A percentile compares a stretch with the other conserved stretches of the same genome.
Evolutionary conservation across 2,113 vertebrate genomes (phyloP).

Genomic region (Sturnira hondurensis): DNA sequence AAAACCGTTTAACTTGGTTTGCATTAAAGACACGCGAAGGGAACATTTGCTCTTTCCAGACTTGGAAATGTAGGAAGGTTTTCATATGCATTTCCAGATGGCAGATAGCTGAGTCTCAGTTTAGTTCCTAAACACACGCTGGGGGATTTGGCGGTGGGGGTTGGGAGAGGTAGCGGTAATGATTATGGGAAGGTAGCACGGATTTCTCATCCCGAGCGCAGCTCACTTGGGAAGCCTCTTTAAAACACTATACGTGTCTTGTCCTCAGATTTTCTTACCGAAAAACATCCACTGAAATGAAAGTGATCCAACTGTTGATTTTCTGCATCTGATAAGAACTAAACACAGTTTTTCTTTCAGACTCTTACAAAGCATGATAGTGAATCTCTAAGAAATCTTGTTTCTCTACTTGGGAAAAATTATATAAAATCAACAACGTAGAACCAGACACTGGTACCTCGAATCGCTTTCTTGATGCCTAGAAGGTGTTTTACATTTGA

Average conservation of each 20-base stretch:
- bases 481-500: not conserved
- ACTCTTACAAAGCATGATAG: not conserved
- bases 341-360: not conserved
- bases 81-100: slow-evolving; percentile 56
- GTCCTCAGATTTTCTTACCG: not conserved
- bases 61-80: slow-evolving; percentile 28
- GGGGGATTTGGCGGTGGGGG: not conserved
- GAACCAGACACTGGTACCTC: not conserved
- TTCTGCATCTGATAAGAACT: not conserved
- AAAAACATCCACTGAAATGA: slow-evolving; percentile 27
- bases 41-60: slow-evolving; percentile 32
- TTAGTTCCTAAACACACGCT: slow-evolving; percentile 37
- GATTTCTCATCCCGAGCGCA: slow-evolving; percentile 18
- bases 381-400: not conserved
- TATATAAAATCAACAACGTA: not conserved
- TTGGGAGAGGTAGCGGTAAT: not conserved
- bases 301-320: not conserved
- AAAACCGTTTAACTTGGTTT: slow-evolving; percentile 6
- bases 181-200: not conserved
- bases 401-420: not conserved
- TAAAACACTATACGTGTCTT: not conserved
- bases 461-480: slow-evolving; percentile 25
- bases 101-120: slow-evolving; percentile 33
- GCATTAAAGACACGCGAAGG: not conserved
- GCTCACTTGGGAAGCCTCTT: not conserved